Percentiles rank a stretch among this genome's conserved stretches.
phyloP scores from a whole-genome alignment of 2,888 invertebrate species.

The Julus scandinavius region DNA sequence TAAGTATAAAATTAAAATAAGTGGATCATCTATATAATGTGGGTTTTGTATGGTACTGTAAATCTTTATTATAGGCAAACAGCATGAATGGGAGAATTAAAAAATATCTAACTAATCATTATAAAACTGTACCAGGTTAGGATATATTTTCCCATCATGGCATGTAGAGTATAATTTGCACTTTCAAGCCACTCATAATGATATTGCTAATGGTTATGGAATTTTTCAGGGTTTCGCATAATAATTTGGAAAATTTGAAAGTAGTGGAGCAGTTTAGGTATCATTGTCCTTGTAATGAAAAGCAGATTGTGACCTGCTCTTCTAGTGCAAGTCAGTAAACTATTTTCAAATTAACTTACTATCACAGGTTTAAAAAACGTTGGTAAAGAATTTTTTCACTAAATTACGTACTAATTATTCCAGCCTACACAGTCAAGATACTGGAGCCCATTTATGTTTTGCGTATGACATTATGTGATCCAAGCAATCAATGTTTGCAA shows the following conservation, averaged over 20 bases:
- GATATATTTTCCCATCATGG: not conserved
- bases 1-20: too few species aligned
- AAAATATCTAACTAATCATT: too few species aligned
- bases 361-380: not conserved
- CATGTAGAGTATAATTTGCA: not conserved
- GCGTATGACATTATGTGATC: not conserved
- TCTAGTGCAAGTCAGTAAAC: not conserved
- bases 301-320: not conserved
- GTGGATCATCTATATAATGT: too few species aligned
- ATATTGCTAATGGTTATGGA: not conserved
- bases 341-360: not conserved
- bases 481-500: not conserved
- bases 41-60: too few species aligned
- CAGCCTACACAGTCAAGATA: not conserved
- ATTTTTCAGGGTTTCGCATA: not conserved
- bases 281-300: constrained; percentile 29
- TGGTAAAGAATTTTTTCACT: not conserved
- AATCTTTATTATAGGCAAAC: too few species aligned
- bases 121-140: too few species aligned
- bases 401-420: not conserved
- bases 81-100: not conserved
- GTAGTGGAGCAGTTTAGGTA: not conserved
- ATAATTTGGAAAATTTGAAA: not conserved
- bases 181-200: not conserved
- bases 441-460: not conserved